Conservation (phyloP, 2,888 invertebrate genomes). For the Metopia argyrocephala region DNA sequence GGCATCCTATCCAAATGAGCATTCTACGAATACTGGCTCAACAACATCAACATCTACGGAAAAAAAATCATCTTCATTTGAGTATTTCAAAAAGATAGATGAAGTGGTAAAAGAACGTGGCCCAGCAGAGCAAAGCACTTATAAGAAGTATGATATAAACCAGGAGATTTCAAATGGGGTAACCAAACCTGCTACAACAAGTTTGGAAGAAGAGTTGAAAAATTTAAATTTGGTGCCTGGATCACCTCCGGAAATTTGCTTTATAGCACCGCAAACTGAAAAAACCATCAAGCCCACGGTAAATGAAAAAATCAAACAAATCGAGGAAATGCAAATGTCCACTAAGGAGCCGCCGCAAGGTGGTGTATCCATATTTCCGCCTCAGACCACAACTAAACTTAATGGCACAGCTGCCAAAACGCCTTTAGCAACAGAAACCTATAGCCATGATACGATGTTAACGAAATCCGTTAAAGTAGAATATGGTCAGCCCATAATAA, state of each 20-base stretch:
- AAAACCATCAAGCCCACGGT: constrained; percentile 78
- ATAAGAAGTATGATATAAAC: constrained; percentile 59
- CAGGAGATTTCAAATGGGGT: too few relatives aligned
- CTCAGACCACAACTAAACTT: constrained; percentile 46
- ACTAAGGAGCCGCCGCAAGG: constrained; percentile 81
- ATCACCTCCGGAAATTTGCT: constrained; percentile 85
- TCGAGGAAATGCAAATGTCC: constrained; percentile 81
- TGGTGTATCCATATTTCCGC: constrained; percentile 79
- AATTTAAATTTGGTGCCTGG: constrained; percentile 82
- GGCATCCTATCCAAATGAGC: constrained; percentile 19
- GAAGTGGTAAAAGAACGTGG: constrained; percentile 68
- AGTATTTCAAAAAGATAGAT: constrained; percentile 83
- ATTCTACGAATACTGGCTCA: constrained; percentile 40
- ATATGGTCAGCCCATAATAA: constrained; percentile 75
- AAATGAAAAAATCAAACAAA: constrained; percentile 81
- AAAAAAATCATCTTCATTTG: constrained; percentile 83
- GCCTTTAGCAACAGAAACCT: constrained; percentile 63
- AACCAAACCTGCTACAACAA: constrained; percentile 39
- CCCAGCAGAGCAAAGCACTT: constrained; percentile 15
- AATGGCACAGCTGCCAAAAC: constrained; percentile 26
- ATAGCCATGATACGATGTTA: constrained; percentile 71
- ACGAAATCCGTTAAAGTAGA: constrained; percentile 74
- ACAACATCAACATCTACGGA: constrained; percentile 77
- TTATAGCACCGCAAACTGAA: constrained; percentile 81
- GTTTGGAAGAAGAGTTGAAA: constrained; percentile 73